These are phyloP conservation scores for Takifugu bimaculatus DNA, from an alignment of 2,113 vertebrate species.

Conservation along the genomic window DNA sequence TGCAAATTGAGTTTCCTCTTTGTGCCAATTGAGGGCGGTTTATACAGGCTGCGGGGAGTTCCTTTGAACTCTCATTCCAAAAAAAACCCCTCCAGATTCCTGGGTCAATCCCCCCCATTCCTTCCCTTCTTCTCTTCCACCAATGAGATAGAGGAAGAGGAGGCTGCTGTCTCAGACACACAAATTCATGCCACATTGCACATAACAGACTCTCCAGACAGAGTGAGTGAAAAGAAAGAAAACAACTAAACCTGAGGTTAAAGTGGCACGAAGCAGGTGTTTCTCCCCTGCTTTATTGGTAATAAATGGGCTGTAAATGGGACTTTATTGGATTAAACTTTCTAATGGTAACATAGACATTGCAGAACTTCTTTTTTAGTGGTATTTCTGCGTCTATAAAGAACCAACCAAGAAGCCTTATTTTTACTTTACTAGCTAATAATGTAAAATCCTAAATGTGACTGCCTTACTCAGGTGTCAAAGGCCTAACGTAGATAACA, in stretches of 20 bases:
- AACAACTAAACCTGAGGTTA: constrained; percentile 53
- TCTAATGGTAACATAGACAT: constrained; percentile 39
- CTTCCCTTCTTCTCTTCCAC: constrained; percentile 41
- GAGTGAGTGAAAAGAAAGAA: constrained; percentile 37
- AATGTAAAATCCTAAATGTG: too few species aligned
- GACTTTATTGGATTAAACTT: constrained; percentile 69
- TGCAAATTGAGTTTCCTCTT: constrained; percentile 79
- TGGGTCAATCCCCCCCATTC: constrained; percentile 57
- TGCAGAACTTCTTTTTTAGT: neutral
- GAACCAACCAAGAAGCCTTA: too few species aligned
- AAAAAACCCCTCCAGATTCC: constrained; percentile 57
- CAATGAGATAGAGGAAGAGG: constrained; percentile 59
- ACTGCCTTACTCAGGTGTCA: too few species aligned
- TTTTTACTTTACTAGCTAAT: too few species aligned
- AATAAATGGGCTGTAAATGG: constrained; percentile 73
- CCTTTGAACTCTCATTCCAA: constrained; percentile 76
- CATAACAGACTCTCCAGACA: constrained; percentile 33
- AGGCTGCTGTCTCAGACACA: constrained; percentile 63
- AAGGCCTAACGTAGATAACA: too few species aligned
- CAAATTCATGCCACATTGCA: constrained; percentile 70
- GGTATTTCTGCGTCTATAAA: too few species aligned
- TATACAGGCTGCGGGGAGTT: constrained; percentile 75
- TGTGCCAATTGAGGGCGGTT: constrained; percentile 79
- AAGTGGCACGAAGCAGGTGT: constrained; percentile 64
- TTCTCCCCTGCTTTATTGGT: constrained; percentile 67